A percentile compares a stretch with the other conserved stretches of the same genome.
These are phyloP conservation scores for Poecilus cupreus DNA, from an alignment of 2,888 invertebrate genomes.

Conservation along the genomic window DNA sequence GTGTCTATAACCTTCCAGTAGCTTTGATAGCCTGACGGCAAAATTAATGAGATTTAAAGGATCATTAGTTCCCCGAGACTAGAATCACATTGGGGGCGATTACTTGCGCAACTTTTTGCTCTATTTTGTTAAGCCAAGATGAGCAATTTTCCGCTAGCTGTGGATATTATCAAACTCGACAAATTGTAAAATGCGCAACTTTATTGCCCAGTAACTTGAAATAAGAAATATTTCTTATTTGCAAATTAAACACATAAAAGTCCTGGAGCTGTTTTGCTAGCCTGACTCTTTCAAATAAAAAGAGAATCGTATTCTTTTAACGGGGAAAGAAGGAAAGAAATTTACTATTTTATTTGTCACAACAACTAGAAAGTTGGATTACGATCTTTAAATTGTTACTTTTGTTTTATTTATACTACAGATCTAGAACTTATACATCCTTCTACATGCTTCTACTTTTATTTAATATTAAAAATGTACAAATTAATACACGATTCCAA, in stretches of 20 bases:
- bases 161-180: neutral
- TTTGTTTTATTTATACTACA: no score
- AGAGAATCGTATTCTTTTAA: neutral
- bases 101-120: constrained; percentile 7
- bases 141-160: constrained; percentile 24
- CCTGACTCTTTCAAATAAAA: neutral
- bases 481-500: no score
- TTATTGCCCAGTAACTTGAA: neutral
- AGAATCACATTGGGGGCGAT: neutral
- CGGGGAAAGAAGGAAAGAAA: neutral
- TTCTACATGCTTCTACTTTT: no score
- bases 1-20: neutral
- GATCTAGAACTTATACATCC: no score
- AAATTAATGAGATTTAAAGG: constrained; percentile 38
- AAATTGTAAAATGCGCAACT: constrained; percentile 1
- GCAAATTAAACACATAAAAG: neutral
- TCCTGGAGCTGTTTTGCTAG: neutral
- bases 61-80: constrained; percentile 25
- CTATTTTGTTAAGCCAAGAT: neutral
- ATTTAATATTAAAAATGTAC: no score
- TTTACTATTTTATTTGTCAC: no score
- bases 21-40: constrained; percentile 20
- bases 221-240: neutral
- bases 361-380: no score
- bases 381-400: no score